These are phyloP conservation scores for Oncopodura yosiiana DNA, from an alignment of 1,140 invertebrate species.

Conservation along the genomic window DNA sequence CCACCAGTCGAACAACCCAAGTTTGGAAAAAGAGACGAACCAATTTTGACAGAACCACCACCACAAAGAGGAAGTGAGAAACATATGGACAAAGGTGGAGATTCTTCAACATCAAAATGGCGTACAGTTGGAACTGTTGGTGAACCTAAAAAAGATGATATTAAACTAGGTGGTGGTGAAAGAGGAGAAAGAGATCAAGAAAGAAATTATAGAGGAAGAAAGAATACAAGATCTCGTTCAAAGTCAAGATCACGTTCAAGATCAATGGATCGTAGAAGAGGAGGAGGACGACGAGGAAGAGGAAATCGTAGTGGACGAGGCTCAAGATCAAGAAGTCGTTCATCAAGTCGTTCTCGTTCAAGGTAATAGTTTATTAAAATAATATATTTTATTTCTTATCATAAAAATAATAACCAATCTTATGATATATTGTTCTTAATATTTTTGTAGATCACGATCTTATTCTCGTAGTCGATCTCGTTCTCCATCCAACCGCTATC, in stretches of 20 bases:
- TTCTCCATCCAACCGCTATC: too few relatives aligned
- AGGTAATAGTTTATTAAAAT: too few relatives aligned
- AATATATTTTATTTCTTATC: too few relatives aligned
- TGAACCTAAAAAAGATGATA: neutral
- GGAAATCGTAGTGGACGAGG: constrained; percentile 5
- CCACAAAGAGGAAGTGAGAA: neutral
- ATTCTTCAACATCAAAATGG: constrained; percentile 29
- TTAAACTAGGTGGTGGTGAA: neutral
- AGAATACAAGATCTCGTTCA: constrained; percentile 9
- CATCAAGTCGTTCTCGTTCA: neutral
- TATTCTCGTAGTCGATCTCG: too few relatives aligned
- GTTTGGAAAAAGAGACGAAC: neutral
- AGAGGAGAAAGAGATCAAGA: neutral
- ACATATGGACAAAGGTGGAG: neutral
- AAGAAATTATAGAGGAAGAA: constrained; percentile 13
- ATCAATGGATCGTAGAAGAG: neutral
- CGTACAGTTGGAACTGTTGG: constrained; percentile 17
- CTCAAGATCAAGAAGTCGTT: neutral
- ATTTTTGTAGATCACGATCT: too few relatives aligned
- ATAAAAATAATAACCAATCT: too few relatives aligned
- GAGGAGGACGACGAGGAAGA: neutral
- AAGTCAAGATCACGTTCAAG: constrained; percentile 22
- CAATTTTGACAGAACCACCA: constrained; percentile 21
- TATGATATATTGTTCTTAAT: too few relatives aligned
- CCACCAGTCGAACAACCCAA: neutral